phyloP scores from a whole-genome alignment of 2,888 invertebrate genomes.

The Metacarcinus magister region DNA sequence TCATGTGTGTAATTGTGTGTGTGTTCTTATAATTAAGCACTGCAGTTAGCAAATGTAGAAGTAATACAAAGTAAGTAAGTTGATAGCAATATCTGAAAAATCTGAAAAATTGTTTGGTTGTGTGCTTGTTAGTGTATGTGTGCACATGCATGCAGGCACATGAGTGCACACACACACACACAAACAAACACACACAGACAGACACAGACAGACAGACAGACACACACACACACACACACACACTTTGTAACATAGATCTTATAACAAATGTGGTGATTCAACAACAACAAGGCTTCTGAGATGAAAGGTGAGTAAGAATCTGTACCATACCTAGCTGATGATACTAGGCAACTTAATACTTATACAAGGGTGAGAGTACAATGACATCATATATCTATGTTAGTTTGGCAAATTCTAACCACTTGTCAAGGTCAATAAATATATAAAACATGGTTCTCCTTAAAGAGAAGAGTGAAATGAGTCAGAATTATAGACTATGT shows the following conservation, averaged over 20 bases:
- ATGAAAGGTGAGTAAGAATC: slow-evolving; percentile 30
- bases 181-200: neutral
- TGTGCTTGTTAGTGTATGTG: neutral
- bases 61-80: neutral
- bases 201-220: slow-evolving; percentile 13
- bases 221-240: slow-evolving; percentile 56
- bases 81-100: neutral
- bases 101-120: neutral
- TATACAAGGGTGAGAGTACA: neutral
- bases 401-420: neutral
- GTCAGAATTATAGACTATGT: slow-evolving; percentile 11
- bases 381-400: neutral
- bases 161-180: neutral
- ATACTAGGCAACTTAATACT: neutral
- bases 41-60: neutral
- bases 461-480: neutral
- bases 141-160: neutral
- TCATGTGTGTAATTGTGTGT: neutral
- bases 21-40: neutral
- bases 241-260: neutral
- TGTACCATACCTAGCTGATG: neutral
- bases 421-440: slow-evolving; percentile 13
- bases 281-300: slow-evolving; percentile 61
- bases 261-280: slow-evolving; percentile 60
- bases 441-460: neutral